Evolutionary conservation across 2,888 invertebrate species (phyloP).

Genomic region (Melanotus villosus): DNA sequence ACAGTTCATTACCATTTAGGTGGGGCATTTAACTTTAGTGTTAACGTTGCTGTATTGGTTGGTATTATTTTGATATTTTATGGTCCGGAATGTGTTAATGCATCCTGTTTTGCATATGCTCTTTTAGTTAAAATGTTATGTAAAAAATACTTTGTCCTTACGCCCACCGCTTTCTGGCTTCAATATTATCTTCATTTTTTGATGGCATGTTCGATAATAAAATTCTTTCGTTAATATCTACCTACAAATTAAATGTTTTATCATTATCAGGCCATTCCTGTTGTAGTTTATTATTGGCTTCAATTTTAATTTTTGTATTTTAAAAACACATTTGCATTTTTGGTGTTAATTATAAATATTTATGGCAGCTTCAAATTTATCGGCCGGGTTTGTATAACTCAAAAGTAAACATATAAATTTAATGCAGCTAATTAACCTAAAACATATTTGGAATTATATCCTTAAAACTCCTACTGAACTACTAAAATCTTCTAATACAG

Average conservation of each 20-base stretch:
- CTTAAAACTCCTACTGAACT: too few species aligned
- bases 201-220: not conserved
- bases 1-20: slow-evolving; percentile 9
- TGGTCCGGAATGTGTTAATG: slow-evolving; percentile 3
- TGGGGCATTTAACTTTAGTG: not conserved
- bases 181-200: not conserved
- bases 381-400: too few species aligned
- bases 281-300: not conserved
- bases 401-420: too few species aligned
- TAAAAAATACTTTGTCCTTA: slow-evolving; percentile 4
- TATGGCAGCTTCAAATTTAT: too few species aligned
- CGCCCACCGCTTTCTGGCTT: not conserved
- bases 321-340: too few species aligned
- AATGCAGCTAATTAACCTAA: too few species aligned
- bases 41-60: not conserved
- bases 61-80: not conserved
- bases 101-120: slow-evolving; percentile 11
- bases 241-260: not conserved
- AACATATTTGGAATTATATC: too few species aligned
- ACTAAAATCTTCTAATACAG: too few species aligned
- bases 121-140: slow-evolving; percentile 5
- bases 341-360: too few species aligned
- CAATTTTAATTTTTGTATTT: not conserved
- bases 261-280: not conserved
- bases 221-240: not conserved